These are phyloP conservation scores for Rambutsinella grinnellia DNA, from an alignment of 2,888 invertebrate species.

Conservation along the genomic window DNA sequence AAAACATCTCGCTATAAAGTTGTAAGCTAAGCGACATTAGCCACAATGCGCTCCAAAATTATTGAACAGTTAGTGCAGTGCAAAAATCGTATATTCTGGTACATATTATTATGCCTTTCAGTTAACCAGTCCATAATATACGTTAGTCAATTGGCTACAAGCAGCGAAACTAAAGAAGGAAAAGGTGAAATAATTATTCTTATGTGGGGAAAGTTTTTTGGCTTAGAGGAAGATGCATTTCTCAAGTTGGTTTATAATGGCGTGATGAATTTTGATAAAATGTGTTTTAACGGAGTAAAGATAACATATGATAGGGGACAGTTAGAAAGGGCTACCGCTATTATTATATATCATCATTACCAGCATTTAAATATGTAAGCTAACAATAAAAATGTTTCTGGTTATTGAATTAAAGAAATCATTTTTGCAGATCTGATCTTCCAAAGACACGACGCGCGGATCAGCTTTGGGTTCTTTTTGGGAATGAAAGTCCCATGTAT, in stretches of 20 bases:
- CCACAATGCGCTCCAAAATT: no score
- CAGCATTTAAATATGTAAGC: conserved; percentile 11
- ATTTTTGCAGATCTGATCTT: no score
- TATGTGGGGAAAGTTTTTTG: conserved; percentile 18
- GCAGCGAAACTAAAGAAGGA: no score
- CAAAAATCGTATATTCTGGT: no score
- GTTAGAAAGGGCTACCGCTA: background rate
- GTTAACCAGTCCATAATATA: no score
- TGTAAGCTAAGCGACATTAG: no score
- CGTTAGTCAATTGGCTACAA: no score
- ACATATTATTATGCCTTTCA: no score
- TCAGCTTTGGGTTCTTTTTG: conserved; percentile 20
- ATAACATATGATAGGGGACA: background rate
- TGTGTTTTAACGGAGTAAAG: no score
- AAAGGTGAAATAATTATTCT: conserved; percentile 8
- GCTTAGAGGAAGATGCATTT: background rate
- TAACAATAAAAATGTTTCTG: no score
- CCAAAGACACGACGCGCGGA: background rate
- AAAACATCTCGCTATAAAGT: no score
- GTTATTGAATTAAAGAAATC: background rate
- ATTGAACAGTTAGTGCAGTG: no score
- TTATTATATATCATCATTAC: conserved; percentile 11
- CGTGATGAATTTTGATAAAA: background rate
- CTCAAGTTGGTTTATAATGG: background rate
- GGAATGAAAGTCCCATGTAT: conserved; percentile 5